Evolutionary conservation across 2,797 vertebrate species (phyloP), one percentile per base, ranked within the genome.

Genomic region (Anguilla pacifica): DNA sequence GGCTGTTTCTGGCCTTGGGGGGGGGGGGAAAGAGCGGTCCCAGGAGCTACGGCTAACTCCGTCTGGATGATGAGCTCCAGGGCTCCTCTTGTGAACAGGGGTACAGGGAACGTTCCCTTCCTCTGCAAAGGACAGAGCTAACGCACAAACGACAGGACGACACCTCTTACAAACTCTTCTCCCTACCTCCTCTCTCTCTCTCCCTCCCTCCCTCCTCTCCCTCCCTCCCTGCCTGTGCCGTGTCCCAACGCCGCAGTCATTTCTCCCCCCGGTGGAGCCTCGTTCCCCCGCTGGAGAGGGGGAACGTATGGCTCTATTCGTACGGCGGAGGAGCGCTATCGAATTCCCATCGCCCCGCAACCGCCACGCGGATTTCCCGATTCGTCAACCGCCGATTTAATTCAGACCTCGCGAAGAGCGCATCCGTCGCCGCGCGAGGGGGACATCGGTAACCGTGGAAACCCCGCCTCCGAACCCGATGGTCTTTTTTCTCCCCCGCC

Each of bases 371-470:
- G 94, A 93, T 95, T 35, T 95, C 93, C 90, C 94, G 95, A 96
- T 96, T 96, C 93, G 95, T 96, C 96, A 96, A 95, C 94, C 93
- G 95, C 94, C 95, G 95, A 94, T 95, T 96, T 95, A 95, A 96
- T 95, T 96, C 95, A 93, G 94, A 95, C 96, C 95, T 95, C 95
- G 94, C 95, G 94, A 95, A 95, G 94, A 93, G 91, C 89, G 92
- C 93, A 96, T 96, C 93, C 89, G 93, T 96, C 96, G 13, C 90
- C 86, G 86, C 90, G 86, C 92, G 91, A 90, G n/a, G 59, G 89
- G 88, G 89, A 90, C 91, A 94, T 94, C 91, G 17, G 72, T 74
- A 70, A 70, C 25, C 64, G 6, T 64, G 87, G n/a, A 90, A 86
- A 89, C 84, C 90, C 89, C 89, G 93, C 94, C 93, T 93, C 90